Percentiles rank a stretch among this genome's conserved stretches.
phyloP scores from a whole-genome alignment of 2,113 vertebrate genomes.

The Rhea americana region DNA sequence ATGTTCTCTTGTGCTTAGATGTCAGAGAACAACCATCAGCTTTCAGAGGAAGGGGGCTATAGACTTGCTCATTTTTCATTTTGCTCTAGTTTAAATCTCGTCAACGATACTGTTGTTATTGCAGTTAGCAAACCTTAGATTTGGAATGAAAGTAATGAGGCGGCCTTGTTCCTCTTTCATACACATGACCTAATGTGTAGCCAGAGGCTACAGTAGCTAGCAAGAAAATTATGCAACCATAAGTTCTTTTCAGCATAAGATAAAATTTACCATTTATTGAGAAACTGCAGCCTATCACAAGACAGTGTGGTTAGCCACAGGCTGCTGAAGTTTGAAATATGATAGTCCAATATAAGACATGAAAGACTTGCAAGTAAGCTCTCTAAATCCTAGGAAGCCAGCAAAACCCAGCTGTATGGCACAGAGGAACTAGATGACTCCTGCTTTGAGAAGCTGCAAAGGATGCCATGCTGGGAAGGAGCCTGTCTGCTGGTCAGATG shows the following conservation, averaged over 20 bases:
- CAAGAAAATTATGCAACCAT: not conserved
- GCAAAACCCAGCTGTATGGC: not conserved
- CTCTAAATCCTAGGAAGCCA: not conserved
- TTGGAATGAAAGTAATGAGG: not conserved
- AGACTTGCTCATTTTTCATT: not conserved
- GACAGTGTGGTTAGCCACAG: not conserved
- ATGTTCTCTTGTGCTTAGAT: not conserved
- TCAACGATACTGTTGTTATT: not conserved
- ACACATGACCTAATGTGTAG: not conserved
- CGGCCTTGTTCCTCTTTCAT: not conserved
- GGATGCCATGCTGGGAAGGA: not conserved
- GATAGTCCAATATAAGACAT: not conserved
- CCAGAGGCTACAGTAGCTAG: not conserved
- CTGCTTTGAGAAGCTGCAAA: not conserved
- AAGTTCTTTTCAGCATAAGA: not conserved
- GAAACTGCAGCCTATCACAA: slow-evolving; percentile 31
- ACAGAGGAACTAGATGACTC: not conserved
- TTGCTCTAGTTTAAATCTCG: not conserved
- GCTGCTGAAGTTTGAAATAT: slow-evolving; percentile 15
- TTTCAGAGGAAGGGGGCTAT: not conserved
- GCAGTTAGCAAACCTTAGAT: not conserved
- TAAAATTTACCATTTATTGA: slow-evolving; percentile 9
- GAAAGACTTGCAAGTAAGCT: not conserved
- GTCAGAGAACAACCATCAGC: not conserved
- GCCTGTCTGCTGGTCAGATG: not conserved